Evolutionary conservation across 2,797 vertebrate genomes (phyloP).

Genomic region (Sebastes matsubarae): DNA sequence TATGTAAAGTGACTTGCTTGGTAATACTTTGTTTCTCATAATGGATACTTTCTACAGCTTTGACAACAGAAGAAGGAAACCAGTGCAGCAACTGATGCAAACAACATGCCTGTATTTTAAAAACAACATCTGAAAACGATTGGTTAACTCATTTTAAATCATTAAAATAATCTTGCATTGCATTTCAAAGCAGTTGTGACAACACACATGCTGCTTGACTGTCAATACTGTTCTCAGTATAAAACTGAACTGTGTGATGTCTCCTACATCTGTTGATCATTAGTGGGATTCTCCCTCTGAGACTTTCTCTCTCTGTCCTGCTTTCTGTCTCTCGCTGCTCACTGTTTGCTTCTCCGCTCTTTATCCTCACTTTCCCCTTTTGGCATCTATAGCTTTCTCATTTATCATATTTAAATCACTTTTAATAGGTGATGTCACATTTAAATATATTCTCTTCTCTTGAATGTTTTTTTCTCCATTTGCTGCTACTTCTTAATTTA

Average conservation of each 20-base stretch:
- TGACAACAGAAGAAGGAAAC: neutral
- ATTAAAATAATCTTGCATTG: neutral
- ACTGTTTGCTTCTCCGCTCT: neutral
- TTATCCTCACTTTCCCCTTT: constrained; percentile 7
- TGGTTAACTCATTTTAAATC: neutral
- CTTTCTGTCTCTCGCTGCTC: constrained; percentile 1
- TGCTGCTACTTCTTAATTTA: neutral
- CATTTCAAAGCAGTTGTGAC: neutral
- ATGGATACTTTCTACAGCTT: neutral
- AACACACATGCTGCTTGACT: neutral
- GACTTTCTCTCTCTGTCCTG: constrained; percentile 12
- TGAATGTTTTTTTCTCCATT: neutral
- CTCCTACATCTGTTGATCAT: constrained; percentile 63
- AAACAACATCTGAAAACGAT: neutral
- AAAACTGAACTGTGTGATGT: constrained; percentile 18
- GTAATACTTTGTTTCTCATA: neutral
- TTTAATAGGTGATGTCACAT: constrained; percentile 18
- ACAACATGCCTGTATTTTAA: neutral
- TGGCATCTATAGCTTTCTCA: constrained; percentile 9
- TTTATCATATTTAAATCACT: constrained; percentile 34
- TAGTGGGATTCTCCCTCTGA: constrained; percentile 60
- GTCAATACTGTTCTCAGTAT: neutral
- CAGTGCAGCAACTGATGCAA: neutral
- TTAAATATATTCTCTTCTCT: neutral
- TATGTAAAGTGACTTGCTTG: neutral